Evolutionary conservation across 1,140 invertebrate species (phyloP), one percentile per base, ranked within the genome.

Genomic region (Aphelinus certus): DNA sequence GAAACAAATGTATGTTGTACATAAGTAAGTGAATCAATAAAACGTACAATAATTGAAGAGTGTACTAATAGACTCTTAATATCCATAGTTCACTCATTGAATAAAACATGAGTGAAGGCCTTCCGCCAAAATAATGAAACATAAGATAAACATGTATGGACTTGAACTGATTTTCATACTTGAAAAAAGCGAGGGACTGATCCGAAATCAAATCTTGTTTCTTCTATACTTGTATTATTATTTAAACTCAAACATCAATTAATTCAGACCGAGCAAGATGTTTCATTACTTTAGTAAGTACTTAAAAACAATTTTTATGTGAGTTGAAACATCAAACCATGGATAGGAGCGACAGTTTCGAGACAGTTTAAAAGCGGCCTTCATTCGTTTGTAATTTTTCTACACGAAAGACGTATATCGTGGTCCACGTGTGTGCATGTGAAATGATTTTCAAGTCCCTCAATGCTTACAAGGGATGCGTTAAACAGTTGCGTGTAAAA

Each of bases 381-480:
- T 71, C 26, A 47, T 70, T 75, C 62, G 57, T 66, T 65, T 75
- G 62, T 75, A 71, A 71, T 75, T 66, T 66, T 65, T 71, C 26
- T 71, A 70, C 46, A 71, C 26, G 45, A 58, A 42, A 74, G 45
- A 60, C 9, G 67, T 57, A 47, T 69, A 60, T 56, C 3, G 51
- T n/a, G 43, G 61, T 75, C 45, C 26, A 58, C 51, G 47, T 64
- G 60, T 63, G 60, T 70, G 65, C 51, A 42, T 58, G 47, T 69
- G 64, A 45, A 53, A 74, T 3, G 10, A 73, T 48, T 64, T 66
- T 66, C n/a, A 42, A 65, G 7, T 43, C 45, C 45, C 47, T 63
- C 3, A 7, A 42, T 6, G 7, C 9, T 51, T 58, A 45, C 53
- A 60, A 58, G 43, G 43, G 46, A 62, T 10, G 7, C 1, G n/a